Base-by-base conservation (phyloP, 2,888 invertebrate genomes). In the Cinara cedri region DNA sequence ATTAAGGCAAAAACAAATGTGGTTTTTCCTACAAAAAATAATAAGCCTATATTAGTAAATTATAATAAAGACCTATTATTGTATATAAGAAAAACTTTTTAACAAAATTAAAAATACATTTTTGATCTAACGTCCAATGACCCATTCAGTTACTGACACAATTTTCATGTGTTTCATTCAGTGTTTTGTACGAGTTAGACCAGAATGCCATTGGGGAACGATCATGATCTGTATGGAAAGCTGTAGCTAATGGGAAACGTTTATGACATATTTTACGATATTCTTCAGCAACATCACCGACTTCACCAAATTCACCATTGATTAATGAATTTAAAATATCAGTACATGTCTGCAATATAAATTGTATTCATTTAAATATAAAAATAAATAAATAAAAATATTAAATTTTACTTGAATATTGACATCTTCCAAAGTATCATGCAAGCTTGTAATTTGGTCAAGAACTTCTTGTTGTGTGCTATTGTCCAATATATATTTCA, bases 231-330 rank as follows among this genome's bases (percentile, higher is more conserved):
- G 76, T 78, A 42, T 78, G 76, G 46, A 78, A 78, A 68, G 82
- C 66, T 19, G 91, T 90, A 81, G 96, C 93, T 86, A 92, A 91
- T 44, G 93, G 93, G 87, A 93, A 96, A 84, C 89, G 90, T 83
- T 87, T 87, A 85, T 91, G 90, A 86, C 96, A 95, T 84, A 89
- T 89, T 81, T 88, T 87, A 84, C 91, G 89, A 86, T 92, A 96
- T 72, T 90, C 89, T 84, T 90, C 91, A 83, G 89, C 89, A 54
- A 88, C 86, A 75, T 86, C 85, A 82, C 93, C 91, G 86, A 91
- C 91, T 34, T 88, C 86, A 1, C 96, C 96, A 85, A 97, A 93
- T 83, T 93, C 92, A 74, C 94, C 95, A 83, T 90, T 90, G 83
- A 89, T 89, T 84, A 97, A 88, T 82, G 93, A 90, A 83, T 92